Evolutionary conservation across 2,888 invertebrate genomes (phyloP).

Genomic region (Oxytorus armatus): DNA sequence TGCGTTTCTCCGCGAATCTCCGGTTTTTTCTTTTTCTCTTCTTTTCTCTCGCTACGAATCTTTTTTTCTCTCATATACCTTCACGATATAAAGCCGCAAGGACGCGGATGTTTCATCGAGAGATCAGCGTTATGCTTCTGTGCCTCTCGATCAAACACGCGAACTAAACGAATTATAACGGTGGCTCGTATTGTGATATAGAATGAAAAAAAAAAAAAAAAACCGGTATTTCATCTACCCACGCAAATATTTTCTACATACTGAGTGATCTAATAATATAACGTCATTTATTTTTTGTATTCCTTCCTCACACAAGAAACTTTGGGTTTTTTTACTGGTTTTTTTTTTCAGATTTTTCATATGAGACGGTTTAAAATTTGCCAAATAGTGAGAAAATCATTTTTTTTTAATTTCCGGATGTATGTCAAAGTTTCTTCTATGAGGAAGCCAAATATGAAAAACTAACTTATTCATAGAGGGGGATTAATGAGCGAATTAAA

Average conservation of each 20-base stretch:
- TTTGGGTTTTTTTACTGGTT: neutral
- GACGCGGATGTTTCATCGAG: slow-evolving; percentile 51
- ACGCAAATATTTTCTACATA: slow-evolving; percentile 11
- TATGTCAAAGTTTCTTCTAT: no score
- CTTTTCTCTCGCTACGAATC: slow-evolving; percentile 24
- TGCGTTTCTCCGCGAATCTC: slow-evolving; percentile 47
- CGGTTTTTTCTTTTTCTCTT: slow-evolving; percentile 52
- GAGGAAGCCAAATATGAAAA: no score
- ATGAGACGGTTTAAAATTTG: no score
- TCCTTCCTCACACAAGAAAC: no score
- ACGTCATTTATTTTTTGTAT: no score
- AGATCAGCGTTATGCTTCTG: slow-evolving; percentile 45
- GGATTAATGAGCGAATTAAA: no score
- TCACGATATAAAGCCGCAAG: slow-evolving; percentile 57
- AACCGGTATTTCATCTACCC: slow-evolving; percentile 21
- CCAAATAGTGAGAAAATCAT: no score
- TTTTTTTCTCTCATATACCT: slow-evolving; percentile 18
- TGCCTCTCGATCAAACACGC: slow-evolving; percentile 55
- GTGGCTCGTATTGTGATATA: slow-evolving; percentile 6
- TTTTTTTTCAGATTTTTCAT: slow-evolving; percentile 12
- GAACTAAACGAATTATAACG: slow-evolving; percentile 24
- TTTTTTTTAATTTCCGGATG: no score
- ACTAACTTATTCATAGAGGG: no score
- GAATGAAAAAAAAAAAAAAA: neutral
- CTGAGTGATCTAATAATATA: no score